These are phyloP conservation scores for Coturnix japonica DNA, from an alignment of 2,113 vertebrate genomes.

Conservation along the genomic window DNA sequence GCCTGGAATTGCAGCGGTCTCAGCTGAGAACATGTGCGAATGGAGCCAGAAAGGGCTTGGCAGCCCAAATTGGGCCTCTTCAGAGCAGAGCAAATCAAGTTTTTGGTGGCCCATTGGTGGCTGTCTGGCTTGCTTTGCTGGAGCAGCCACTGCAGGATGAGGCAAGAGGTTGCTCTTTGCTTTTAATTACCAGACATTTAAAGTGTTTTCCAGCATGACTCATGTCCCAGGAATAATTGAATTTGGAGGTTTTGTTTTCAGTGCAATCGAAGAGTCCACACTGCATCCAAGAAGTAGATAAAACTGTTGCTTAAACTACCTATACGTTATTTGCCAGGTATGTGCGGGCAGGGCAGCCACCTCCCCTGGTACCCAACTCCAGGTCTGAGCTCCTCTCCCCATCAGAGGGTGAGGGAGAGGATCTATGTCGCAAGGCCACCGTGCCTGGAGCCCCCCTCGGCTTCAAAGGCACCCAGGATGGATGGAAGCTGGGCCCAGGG, in stretches of 20 bases:
- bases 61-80: background rate
- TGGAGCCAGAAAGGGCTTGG: background rate
- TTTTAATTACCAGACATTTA: background rate
- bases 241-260: background rate
- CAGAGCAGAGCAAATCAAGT: background rate
- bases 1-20: background rate
- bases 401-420: background rate
- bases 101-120: background rate
- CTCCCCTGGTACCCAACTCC: background rate
- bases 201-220: background rate
- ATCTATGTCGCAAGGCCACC: slow-evolving; percentile 9
- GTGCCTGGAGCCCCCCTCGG: background rate
- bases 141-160: background rate
- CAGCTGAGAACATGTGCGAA: background rate
- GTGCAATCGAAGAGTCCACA: background rate
- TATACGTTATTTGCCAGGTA: background rate
- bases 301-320: background rate
- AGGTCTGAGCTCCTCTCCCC: background rate
- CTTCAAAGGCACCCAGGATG: slow-evolving; percentile 15
- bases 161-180: background rate
- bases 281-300: background rate
- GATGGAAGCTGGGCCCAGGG: background rate
- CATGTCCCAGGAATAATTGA: background rate
- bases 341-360: background rate
- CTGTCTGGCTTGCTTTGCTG: background rate